Conservation (phyloP, 2,888 invertebrate species). For the Lissocephala sabroskyi region DNA sequence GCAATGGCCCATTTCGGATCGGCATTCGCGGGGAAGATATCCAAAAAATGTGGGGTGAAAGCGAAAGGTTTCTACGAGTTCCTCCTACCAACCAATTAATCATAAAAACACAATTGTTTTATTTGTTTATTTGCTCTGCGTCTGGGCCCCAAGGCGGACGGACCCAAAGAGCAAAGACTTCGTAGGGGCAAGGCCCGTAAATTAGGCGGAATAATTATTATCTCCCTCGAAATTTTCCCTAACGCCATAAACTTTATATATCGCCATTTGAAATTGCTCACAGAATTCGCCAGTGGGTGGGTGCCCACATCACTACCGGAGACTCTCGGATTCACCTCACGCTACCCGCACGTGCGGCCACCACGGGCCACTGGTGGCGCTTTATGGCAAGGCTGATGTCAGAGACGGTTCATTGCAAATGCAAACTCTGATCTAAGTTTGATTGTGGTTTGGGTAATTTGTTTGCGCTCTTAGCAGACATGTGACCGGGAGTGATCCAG, state of each 20-base stretch:
- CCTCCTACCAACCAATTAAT: neutral
- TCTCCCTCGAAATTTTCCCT: slow-evolving; percentile 42
- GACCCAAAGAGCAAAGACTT: neutral
- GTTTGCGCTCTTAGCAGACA: slow-evolving; percentile 4
- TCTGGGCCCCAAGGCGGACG: slow-evolving; percentile 16
- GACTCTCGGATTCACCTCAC: slow-evolving; percentile 4
- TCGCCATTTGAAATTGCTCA: neutral
- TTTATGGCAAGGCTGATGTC: neutral
- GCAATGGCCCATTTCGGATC: too few species aligned
- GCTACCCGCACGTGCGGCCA: slow-evolving; percentile 17
- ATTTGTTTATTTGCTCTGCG: slow-evolving; percentile 36
- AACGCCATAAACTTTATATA: slow-evolving; percentile 27
- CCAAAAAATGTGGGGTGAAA: too few species aligned
- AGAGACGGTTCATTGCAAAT: neutral
- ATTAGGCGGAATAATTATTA: slow-evolving; percentile 22
- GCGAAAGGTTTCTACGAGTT: too few species aligned
- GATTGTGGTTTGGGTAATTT: slow-evolving; percentile 29
- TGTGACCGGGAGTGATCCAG: neutral
- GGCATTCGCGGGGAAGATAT: too few species aligned
- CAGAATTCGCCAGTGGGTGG: neutral
- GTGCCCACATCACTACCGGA: neutral
- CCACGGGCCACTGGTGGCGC: too few species aligned
- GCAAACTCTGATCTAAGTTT: slow-evolving; percentile 12
- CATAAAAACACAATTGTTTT: slow-evolving; percentile 24
- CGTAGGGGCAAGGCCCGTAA: slow-evolving; percentile 22